Conservation (phyloP, 2,113 vertebrate species). For the Alethe diademata region DNA sequence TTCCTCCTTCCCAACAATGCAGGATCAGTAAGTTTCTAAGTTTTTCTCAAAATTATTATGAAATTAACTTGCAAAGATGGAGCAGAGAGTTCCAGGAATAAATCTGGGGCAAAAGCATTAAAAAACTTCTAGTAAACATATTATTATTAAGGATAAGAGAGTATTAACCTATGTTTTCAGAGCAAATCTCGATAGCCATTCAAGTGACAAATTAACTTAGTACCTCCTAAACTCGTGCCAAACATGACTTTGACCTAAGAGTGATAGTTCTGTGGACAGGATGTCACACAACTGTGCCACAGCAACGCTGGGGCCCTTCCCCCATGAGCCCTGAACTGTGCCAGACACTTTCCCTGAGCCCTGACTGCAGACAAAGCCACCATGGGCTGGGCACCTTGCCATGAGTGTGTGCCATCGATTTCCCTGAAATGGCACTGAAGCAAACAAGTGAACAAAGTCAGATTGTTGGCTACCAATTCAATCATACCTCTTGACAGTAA, state of each 20-base stretch:
- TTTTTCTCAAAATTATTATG: not conserved
- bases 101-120: not conserved
- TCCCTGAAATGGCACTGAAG: not conserved
- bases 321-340: not conserved
- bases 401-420: not conserved
- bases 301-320: fast-evolving
- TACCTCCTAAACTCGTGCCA: not conserved
- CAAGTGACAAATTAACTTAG: not conserved
- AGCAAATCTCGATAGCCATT: not conserved
- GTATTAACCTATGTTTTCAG: not conserved
- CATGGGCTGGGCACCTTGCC: not conserved
- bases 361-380: not conserved
- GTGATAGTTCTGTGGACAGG: not conserved
- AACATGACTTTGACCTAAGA: not conserved
- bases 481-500: not conserved
- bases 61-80: not conserved
- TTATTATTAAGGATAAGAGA: not conserved
- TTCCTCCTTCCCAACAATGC: not conserved
- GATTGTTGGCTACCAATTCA: not conserved
- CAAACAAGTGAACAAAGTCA: not conserved
- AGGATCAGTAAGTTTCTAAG: not conserved
- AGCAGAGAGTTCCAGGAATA: not conserved
- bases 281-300: not conserved
- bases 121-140: not conserved
- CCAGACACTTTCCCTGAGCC: not conserved